Base-by-base conservation (phyloP, 2,113 vertebrate genomes). In the Micromys minutus region DNA sequence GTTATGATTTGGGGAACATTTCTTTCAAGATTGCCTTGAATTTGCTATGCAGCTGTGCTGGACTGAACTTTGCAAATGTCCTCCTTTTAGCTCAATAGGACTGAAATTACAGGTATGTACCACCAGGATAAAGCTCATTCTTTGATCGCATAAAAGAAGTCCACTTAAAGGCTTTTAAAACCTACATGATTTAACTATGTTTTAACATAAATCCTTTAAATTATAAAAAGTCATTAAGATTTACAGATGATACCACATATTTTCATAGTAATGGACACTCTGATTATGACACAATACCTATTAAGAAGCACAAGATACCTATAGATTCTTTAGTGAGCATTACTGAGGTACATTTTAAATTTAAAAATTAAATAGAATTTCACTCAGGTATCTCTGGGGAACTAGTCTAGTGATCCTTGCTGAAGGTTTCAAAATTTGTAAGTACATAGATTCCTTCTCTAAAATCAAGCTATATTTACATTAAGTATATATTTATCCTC, bases 291-390 rank as follows among this genome's bases (percentile, higher is more conserved):
- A 45, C 67, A 19, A 76, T 0, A 24, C 50, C 92, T 57, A 61
- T 34, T 11, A 84, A 3, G 7, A 6, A 9, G 2, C 31, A 45
- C 0, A 10, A 6, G 0, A 8, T 42, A 22, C 75, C 10, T 83
- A 29, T 1, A 45, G 75, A 89, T n/a, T 4, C 13, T 77, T 50
- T 24, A 59, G 4, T 61, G n/a, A 90, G 59, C 7, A 12, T 39
- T 13, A 61, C 13, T 63, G 22, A 36, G 26, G 17, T 19, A 36
- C 21, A 52, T 29, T 26, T 71, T 36, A 61, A 67, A 71, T 22
- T 52, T 52, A 26, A n/a, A 45, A 63, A 11, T 59, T n/a, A 22
- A 39, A 16, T 24, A 76, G 34, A 63, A 6, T 55, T 39, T 67
- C 45, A 3, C 7, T 36, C 26, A 34, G 17, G 16, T 65, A 11